Conservation (phyloP, 35 echinoderm and acorn worm species). For the Anneissia japonica region DNA sequence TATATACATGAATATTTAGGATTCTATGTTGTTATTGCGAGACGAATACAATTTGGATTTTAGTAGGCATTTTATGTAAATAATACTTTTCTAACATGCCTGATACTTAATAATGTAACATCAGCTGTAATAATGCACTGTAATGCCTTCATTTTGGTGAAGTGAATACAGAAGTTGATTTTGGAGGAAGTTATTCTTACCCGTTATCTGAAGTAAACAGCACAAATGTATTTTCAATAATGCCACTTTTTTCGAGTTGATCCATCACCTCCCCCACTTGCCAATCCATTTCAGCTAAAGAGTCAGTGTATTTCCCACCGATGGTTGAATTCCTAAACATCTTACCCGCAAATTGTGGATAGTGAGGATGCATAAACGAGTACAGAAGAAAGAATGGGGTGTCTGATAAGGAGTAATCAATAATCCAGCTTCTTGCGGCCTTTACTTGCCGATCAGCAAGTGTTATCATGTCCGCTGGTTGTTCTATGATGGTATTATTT, state of each 20-base stretch:
- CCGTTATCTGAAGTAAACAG: slow-evolving; percentile 82
- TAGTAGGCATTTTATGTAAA: too few relatives aligned
- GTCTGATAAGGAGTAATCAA: slow-evolving; percentile 20
- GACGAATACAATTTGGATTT: too few relatives aligned
- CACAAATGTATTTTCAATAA: slow-evolving; percentile 59
- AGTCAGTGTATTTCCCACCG: slow-evolving; percentile 54
- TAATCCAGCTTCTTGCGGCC: slow-evolving; percentile 21
- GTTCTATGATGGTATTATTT: slow-evolving; percentile 44
- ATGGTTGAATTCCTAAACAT: slow-evolving; percentile 43
- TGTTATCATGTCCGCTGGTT: slow-evolving; percentile 45
- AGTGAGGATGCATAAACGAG: slow-evolving; percentile 60
- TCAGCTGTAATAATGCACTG: too few relatives aligned
- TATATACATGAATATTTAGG: too few relatives aligned
- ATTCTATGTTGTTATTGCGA: too few relatives aligned
- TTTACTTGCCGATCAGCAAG: slow-evolving; percentile 39
- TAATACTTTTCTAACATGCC: too few relatives aligned
- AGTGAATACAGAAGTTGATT: too few relatives aligned
- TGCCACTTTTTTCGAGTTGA: slow-evolving; percentile 33
- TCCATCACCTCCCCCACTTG: slow-evolving; percentile 50
- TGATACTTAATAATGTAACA: too few relatives aligned
- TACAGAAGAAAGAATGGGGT: slow-evolving; percentile 64
- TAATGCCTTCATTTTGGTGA: too few relatives aligned
- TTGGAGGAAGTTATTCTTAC: too few relatives aligned
- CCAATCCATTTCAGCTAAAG: slow-evolving; percentile 56
- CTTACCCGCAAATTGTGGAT: slow-evolving; percentile 59